These are phyloP conservation scores for Coremacera marginata DNA, from an alignment of 2,888 invertebrate species.

Conservation along the genomic window DNA sequence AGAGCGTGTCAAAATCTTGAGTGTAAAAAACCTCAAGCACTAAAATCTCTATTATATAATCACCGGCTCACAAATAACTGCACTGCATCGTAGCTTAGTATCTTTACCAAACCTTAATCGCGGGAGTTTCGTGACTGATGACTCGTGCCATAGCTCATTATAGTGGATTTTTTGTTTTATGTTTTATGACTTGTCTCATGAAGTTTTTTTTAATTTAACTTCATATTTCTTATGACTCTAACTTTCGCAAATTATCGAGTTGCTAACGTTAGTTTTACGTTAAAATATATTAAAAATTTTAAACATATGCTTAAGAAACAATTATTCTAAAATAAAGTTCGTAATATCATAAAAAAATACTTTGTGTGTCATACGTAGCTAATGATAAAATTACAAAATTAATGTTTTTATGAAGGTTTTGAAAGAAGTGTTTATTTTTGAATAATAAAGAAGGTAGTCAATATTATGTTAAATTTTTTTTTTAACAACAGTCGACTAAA, in stretches of 20 bases:
- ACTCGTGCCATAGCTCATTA: slow-evolving; percentile 53
- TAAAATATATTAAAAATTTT: neutral
- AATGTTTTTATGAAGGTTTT: too few relatives aligned
- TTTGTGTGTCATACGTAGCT: too few relatives aligned
- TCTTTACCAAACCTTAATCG: slow-evolving; percentile 7
- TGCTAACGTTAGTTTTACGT: neutral
- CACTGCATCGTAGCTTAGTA: slow-evolving; percentile 20
- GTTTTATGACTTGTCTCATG: neutral
- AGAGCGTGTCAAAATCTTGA: too few relatives aligned
- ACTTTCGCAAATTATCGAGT: neutral
- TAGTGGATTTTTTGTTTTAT: neutral
- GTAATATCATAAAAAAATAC: neutral
- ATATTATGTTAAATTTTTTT: neutral
- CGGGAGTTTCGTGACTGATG: slow-evolving; percentile 49
- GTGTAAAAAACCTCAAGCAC: too few relatives aligned
- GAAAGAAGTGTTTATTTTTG: neutral
- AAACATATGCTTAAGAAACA: neutral
- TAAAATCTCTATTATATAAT: neutral
- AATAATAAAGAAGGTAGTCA: neutral
- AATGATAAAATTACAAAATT: too few relatives aligned
- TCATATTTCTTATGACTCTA: neutral
- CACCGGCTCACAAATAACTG: slow-evolving; percentile 28
- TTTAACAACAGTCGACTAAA: neutral
- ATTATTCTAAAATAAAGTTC: neutral
- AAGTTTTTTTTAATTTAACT: neutral